These are phyloP conservation scores for Alaudala cheleensis DNA, from an alignment of 2,113 vertebrate genomes.

Conservation along the genomic window DNA sequence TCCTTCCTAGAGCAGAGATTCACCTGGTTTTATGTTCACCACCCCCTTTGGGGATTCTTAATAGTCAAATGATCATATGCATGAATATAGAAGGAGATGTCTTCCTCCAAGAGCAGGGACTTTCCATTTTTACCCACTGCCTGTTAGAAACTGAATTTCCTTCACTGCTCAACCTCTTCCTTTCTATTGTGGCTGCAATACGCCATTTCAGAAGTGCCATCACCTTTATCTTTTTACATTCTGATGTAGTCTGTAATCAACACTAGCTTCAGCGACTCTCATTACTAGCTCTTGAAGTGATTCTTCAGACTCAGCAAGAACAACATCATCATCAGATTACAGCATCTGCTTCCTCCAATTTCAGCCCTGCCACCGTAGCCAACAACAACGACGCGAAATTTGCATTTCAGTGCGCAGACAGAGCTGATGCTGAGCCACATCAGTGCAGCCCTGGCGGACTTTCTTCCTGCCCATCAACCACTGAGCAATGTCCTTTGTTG, in stretches of 20 bases:
- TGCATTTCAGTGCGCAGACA: conserved; percentile 13
- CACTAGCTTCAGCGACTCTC: conserved; percentile 66
- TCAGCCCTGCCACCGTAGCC: conserved; percentile 53
- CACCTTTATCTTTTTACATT: conserved; percentile 68
- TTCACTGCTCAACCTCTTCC: not conserved
- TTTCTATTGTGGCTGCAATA: not conserved
- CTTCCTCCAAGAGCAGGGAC: not conserved
- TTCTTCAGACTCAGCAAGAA: conserved; percentile 79
- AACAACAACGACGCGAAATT: not conserved
- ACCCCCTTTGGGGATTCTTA: not conserved
- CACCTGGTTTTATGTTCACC: not conserved
- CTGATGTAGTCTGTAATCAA: conserved; percentile 68
- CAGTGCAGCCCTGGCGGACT: not conserved
- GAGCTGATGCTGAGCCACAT: conserved; percentile 4
- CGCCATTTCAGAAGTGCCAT: conserved; percentile 26
- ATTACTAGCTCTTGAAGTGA: conserved; percentile 76
- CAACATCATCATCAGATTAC: conserved; percentile 59
- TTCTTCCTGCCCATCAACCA: not conserved
- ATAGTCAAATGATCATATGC: not conserved
- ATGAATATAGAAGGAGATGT: not conserved
- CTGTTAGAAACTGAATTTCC: not conserved
- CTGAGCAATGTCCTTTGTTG: not conserved
- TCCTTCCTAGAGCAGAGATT: not conserved
- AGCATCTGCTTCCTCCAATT: conserved; percentile 65
- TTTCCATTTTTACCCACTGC: not conserved